phyloP scores from a whole-genome alignment of 2,888 invertebrate genomes.

The Drosophila borealis region DNA sequence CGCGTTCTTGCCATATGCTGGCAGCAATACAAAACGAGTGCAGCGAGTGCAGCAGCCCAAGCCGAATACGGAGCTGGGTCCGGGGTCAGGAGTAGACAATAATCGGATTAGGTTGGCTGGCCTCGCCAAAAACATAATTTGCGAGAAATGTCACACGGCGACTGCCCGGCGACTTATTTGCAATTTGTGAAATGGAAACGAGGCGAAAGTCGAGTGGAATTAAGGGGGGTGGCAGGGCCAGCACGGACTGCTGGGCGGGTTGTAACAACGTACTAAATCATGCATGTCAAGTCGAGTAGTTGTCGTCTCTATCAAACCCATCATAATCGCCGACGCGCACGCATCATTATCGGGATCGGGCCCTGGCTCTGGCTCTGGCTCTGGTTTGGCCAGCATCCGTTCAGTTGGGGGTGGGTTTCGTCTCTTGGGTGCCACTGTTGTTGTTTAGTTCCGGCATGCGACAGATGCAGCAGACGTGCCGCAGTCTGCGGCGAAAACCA shows the following conservation, averaged over 20 bases:
- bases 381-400: slow-evolving; percentile 16
- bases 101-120: slow-evolving; percentile 73
- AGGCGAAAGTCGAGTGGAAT: slow-evolving; percentile 23
- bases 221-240: not conserved
- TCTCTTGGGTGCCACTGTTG: slow-evolving; percentile 51
- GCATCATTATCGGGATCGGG: slow-evolving; percentile 70
- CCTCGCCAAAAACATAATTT: slow-evolving; percentile 72
- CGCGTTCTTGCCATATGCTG: slow-evolving; percentile 61
- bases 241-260: slow-evolving; percentile 20
- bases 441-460: slow-evolving; percentile 79
- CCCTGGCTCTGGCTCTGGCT: slow-evolving; percentile 7
- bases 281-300: slow-evolving; percentile 80
- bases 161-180: slow-evolving; percentile 71
- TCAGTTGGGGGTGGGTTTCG: slow-evolving; percentile 8
- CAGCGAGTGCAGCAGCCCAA: slow-evolving; percentile 40
- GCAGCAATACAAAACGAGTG: slow-evolving; percentile 49
- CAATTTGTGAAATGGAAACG: slow-evolving; percentile 75
- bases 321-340: slow-evolving; percentile 73
- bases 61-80: slow-evolving; percentile 5
- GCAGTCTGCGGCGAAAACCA: slow-evolving; percentile 55
- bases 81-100: slow-evolving; percentile 37
- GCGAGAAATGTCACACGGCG: slow-evolving; percentile 79
- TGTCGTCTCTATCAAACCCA: slow-evolving; percentile 77
- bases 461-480: slow-evolving; percentile 69
- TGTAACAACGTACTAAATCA: slow-evolving; percentile 67